Evolutionary conservation across 2,113 vertebrate genomes (phyloP), one percentile per base, ranked within the genome.

Genomic region (Chionodraco myersi): DNA sequence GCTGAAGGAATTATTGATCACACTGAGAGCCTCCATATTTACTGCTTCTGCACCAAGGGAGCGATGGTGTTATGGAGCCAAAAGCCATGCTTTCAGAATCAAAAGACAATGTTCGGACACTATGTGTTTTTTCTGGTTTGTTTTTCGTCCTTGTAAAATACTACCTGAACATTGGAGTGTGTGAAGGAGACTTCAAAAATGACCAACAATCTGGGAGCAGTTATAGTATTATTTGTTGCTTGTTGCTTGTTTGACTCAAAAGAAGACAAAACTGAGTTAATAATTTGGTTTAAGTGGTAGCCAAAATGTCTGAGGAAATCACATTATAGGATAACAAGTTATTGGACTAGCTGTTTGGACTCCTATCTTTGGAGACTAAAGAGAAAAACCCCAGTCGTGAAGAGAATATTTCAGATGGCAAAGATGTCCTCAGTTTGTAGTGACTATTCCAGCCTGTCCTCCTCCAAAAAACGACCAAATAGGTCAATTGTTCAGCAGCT

Each of bases 1-100:
- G 79, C 89, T 88, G 85, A 74, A 86, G 85, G 87, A 88, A 83
- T 88, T 92, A 91, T 91, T 86, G 90, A 92, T 92, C 78, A 75
- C 14, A n/a, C 83, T 83, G 87, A 91, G 81, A 88, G 87, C 70
- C 68, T 57, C 78, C 73, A 70, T 75, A 66, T 78, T 84, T 72
- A 75, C 75, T 53, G 67, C 77, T 18, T 30, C 73, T 72, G 84
- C 70, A 36, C 62, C 3, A 57, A 47, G 36, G 65, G 58, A 58
- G 69, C 75, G 53, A 15, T 12, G 72, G 45, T 15, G 48, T 86
- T 60, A 89, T n/a, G 61, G 64, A 85, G 87, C 70, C 77, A 61
- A 60, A 76, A 85, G 77, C 76, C 56, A 26, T 6, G 68, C 81
- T 91, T 80, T 91, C 79, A 90, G 66, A 72, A 77, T 51, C 66